These are phyloP conservation scores for Diuraphis noxia DNA, from an alignment of 1,140 invertebrate species.

Conservation along the genomic window DNA sequence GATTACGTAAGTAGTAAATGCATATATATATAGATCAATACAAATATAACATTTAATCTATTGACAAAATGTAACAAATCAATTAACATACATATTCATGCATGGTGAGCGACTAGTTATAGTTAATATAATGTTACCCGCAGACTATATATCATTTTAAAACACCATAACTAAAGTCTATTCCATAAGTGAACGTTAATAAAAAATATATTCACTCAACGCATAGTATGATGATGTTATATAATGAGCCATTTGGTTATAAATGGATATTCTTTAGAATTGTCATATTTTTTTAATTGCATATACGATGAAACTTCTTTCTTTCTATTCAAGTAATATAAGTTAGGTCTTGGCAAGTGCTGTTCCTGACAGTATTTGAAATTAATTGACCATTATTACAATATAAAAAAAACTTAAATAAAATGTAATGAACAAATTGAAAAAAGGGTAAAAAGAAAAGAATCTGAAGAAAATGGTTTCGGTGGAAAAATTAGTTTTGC, in stretches of 20 bases:
- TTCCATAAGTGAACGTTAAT: background rate
- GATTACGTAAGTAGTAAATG: no score
- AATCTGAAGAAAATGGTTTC: background rate
- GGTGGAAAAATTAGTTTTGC: background rate
- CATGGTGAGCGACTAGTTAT: background rate
- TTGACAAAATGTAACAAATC: background rate
- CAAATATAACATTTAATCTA: background rate
- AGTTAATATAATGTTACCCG: background rate
- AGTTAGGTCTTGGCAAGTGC: background rate
- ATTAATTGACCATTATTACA: conserved; percentile 21
- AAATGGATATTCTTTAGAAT: conserved; percentile 19
- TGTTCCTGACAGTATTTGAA: conserved; percentile 18
- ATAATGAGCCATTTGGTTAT: background rate
- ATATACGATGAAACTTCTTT: background rate
- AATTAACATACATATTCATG: background rate
- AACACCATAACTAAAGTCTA: background rate
- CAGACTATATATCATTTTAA: background rate
- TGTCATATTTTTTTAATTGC: conserved; percentile 20
- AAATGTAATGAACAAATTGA: background rate
- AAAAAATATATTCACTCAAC: background rate
- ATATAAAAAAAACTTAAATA: background rate
- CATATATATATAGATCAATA: background rate
- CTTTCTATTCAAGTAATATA: background rate
- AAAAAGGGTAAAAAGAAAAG: background rate
- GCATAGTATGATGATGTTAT: background rate